Evolutionary conservation across 1,140 invertebrate genomes (phyloP).

Genomic region (Euura lappo): DNA sequence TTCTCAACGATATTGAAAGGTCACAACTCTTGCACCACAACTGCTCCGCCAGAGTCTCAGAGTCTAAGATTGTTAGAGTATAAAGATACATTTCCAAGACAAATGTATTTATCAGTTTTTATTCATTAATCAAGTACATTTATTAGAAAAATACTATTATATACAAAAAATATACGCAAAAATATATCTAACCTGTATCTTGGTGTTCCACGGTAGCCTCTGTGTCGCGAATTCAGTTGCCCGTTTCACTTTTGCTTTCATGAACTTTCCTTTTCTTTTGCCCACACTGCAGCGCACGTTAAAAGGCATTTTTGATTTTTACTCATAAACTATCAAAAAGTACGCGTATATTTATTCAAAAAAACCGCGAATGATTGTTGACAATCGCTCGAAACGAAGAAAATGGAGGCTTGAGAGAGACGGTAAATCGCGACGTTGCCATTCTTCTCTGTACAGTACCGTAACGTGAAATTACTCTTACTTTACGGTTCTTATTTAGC

Average conservation of each 20-base stretch:
- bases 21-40: constrained; percentile 11
- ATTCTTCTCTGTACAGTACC: not conserved
- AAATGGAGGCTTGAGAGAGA: not conserved
- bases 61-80: not conserved
- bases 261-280: not conserved
- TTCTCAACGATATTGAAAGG: constrained; percentile 2
- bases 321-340: too few species aligned
- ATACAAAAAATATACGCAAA: too few species aligned
- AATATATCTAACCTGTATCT: not conserved
- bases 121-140: not conserved
- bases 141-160: not conserved
- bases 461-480: too few species aligned
- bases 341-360: too few species aligned
- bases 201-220: not conserved
- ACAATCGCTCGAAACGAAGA: not conserved
- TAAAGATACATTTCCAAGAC: not conserved
- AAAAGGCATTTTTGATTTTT: not conserved
- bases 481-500: not conserved
- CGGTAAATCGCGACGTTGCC: not conserved
- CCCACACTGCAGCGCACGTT: not conserved
- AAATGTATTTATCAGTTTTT: not conserved
- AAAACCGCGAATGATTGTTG: too few species aligned
- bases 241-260: not conserved
- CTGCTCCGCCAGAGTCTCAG: not conserved
- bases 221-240: not conserved